A percentile compares a stretch with the other conserved stretches of the same genome.
These are phyloP conservation scores for Leucophenga montana DNA, from an alignment of 2,888 invertebrate species.

Conservation along the genomic window DNA sequence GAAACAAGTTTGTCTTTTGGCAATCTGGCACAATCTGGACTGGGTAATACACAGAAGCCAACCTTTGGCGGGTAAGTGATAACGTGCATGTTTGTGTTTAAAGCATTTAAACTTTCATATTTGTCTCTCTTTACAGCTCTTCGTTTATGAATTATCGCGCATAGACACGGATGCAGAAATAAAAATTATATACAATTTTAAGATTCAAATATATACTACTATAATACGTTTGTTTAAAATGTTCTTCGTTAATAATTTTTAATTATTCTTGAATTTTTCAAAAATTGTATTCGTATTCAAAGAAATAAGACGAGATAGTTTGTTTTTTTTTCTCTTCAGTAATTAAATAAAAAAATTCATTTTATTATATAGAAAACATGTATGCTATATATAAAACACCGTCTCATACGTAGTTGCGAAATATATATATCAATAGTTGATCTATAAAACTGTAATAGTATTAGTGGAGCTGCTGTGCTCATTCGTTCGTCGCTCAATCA, in stretches of 20 bases:
- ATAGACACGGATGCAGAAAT: not conserved
- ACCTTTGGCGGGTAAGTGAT: slow-evolving; percentile 70
- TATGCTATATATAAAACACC: too few species aligned
- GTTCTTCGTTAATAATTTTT: not conserved
- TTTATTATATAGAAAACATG: too few species aligned
- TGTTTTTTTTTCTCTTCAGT: too few species aligned
- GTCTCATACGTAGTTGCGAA: too few species aligned
- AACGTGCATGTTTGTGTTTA: not conserved
- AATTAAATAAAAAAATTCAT: too few species aligned
- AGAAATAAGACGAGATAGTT: too few species aligned
- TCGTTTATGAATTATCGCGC: slow-evolving; percentile 35
- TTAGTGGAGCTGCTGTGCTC: too few species aligned
- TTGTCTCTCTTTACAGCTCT: slow-evolving; percentile 21
- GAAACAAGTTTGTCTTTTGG: slow-evolving; percentile 71
- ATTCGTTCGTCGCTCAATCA: too few species aligned
- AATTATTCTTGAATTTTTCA: too few species aligned
- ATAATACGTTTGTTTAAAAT: not conserved
- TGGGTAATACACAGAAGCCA: slow-evolving; percentile 63
- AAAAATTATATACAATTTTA: not conserved
- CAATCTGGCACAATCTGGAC: slow-evolving; percentile 70
- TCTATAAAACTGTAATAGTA: too few species aligned
- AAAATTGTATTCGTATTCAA: too few species aligned
- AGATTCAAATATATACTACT: not conserved
- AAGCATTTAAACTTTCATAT: not conserved
- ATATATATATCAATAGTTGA: too few species aligned